Evolutionary conservation across 2,888 invertebrate species (phyloP).

Genomic region (Drosophila buzzatii): DNA sequence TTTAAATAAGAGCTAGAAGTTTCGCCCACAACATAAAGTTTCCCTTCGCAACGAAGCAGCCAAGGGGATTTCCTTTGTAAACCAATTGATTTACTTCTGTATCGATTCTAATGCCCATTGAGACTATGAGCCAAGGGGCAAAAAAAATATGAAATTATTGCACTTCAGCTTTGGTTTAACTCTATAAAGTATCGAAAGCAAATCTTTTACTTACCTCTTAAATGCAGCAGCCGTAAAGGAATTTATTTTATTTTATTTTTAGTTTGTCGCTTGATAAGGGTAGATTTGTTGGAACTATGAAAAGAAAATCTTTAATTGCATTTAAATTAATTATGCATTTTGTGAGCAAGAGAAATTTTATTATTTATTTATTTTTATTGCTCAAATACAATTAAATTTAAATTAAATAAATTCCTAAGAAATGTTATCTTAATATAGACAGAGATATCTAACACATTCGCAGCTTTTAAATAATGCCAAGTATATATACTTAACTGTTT

Average conservation of each 20-base stretch:
- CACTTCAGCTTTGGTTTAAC: constrained; percentile 19
- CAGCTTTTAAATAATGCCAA: background rate
- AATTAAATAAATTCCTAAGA: too few species aligned
- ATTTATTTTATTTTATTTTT: background rate
- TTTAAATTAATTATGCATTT: background rate
- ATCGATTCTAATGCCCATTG: constrained; percentile 10
- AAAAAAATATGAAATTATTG: constrained; percentile 21
- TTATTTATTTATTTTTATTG: too few species aligned
- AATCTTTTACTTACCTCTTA: background rate
- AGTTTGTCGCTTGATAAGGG: background rate
- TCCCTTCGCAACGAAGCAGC: background rate
- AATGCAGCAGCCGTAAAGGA: background rate
- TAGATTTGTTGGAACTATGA: background rate
- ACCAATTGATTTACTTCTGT: constrained; percentile 16
- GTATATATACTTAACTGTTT: background rate
- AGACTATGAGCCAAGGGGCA: background rate
- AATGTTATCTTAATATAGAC: background rate
- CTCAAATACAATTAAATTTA: too few species aligned
- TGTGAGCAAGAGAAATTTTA: background rate
- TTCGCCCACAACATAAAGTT: background rate
- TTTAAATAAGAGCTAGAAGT: constrained; percentile 9
- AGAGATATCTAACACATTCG: background rate
- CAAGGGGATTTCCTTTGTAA: constrained; percentile 22
- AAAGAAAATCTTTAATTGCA: background rate
- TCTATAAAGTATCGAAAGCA: background rate